These are phyloP conservation scores for Mirza zaza DNA, from an alignment of 2,113 vertebrate genomes.

Conservation along the genomic window DNA sequence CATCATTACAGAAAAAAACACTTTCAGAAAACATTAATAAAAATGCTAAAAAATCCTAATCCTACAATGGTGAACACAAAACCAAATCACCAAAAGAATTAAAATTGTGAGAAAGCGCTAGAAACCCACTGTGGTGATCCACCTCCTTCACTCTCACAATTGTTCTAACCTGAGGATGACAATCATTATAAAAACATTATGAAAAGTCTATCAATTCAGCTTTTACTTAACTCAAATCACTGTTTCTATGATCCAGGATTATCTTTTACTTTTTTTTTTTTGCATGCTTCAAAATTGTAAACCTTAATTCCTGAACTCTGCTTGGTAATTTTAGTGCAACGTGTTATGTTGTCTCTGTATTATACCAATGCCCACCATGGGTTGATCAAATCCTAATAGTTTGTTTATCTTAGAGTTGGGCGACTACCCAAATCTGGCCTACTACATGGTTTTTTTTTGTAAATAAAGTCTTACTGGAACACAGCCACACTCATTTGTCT, in stretches of 20 bases:
- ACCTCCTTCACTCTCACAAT: not conserved
- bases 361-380: not conserved
- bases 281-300: not conserved
- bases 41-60: not conserved
- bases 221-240: not conserved
- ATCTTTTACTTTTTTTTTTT: not conserved
- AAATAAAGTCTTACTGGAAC: not conserved
- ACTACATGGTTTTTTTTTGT: not conserved
- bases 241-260: not conserved
- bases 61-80: not conserved
- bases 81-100: not conserved
- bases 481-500: not conserved
- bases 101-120: not conserved
- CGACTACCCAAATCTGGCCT: not conserved
- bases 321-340: not conserved
- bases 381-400: not conserved
- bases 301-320: not conserved
- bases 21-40: not conserved
- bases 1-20: not conserved
- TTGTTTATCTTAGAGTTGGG: not conserved
- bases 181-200: not conserved
- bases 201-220: not conserved
- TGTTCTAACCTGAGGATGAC: not conserved
- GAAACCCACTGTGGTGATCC: not conserved
- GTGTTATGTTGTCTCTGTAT: not conserved